Evolutionary conservation across 2,888 invertebrate species (phyloP).

Genomic region (Elegia similella): DNA sequence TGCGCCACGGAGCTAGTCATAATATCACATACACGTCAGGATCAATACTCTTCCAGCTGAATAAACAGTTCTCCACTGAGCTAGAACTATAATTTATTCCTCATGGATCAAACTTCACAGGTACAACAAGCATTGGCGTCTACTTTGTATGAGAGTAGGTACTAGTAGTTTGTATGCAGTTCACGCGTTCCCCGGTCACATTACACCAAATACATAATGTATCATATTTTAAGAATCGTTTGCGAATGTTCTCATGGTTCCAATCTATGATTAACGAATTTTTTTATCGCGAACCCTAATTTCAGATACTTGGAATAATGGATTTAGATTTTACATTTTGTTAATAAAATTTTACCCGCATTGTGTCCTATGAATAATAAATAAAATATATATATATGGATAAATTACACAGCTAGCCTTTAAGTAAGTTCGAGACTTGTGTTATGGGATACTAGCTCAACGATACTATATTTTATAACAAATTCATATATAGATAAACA

Average conservation of each 20-base stretch:
- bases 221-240: constrained; percentile 45
- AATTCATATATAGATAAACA: too few species aligned
- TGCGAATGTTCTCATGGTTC: constrained; percentile 44
- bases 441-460: too few species aligned
- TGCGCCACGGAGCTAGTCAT: too few species aligned
- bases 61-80: neutral
- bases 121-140: neutral
- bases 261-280: constrained; percentile 24
- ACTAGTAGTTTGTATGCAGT: neutral
- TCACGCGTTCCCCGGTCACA: constrained; percentile 4
- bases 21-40: too few species aligned
- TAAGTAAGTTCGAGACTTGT: too few species aligned
- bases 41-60: too few species aligned
- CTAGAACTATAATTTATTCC: neutral
- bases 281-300: neutral
- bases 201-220: constrained; percentile 71
- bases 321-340: neutral
- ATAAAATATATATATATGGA: too few species aligned
- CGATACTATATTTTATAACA: too few species aligned
- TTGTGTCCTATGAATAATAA: too few species aligned
- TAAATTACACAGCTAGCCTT: too few species aligned
- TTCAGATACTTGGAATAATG: neutral
- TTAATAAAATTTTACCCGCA: too few species aligned
- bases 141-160: neutral
- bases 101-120: neutral